Conservation (phyloP, 2,113 vertebrate genomes). For the Alexandromys fortis region DNA sequence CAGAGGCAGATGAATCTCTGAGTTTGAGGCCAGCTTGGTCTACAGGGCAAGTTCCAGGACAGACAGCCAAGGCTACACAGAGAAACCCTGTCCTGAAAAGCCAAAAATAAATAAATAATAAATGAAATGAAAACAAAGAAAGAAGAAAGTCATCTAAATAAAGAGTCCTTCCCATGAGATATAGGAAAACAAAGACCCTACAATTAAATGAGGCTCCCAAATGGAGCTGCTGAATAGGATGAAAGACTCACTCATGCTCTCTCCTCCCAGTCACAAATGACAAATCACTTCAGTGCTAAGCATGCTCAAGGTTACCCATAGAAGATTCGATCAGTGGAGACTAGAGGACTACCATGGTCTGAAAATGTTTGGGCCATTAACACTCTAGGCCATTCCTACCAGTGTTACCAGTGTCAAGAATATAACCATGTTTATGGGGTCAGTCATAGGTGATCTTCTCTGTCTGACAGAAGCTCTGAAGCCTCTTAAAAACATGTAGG, state of each 20-base stretch:
- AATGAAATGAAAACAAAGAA: not conserved
- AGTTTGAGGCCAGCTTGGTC: not conserved
- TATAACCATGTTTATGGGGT: not conserved
- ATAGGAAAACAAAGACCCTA: not conserved
- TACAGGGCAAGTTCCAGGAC: not conserved
- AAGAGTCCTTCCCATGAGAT: constrained; percentile 39
- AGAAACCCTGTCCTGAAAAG: not conserved
- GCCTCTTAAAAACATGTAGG: not conserved
- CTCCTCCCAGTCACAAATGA: not conserved
- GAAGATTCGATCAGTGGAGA: constrained; percentile 6
- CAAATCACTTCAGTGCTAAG: constrained; percentile 17
- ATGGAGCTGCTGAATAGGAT: not conserved
- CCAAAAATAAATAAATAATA: not conserved
- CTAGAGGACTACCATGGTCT: not conserved
- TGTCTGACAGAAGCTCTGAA: constrained; percentile 15
- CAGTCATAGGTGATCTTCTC: constrained; percentile 1
- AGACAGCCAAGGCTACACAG: not conserved
- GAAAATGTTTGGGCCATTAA: not conserved
- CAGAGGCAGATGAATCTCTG: too few species aligned
- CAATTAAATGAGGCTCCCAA: constrained; percentile 5
- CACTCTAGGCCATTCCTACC: not conserved
- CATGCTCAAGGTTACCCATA: not conserved
- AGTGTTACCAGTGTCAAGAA: constrained; percentile 16
- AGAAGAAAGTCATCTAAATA: constrained; percentile 46
- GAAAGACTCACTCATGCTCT: not conserved